Percentiles rank a stretch among this genome's conserved stretches.
These are phyloP conservation scores for Malacoctenus gilli DNA, from an alignment of 2,797 vertebrate species.

Conservation along the genomic window DNA sequence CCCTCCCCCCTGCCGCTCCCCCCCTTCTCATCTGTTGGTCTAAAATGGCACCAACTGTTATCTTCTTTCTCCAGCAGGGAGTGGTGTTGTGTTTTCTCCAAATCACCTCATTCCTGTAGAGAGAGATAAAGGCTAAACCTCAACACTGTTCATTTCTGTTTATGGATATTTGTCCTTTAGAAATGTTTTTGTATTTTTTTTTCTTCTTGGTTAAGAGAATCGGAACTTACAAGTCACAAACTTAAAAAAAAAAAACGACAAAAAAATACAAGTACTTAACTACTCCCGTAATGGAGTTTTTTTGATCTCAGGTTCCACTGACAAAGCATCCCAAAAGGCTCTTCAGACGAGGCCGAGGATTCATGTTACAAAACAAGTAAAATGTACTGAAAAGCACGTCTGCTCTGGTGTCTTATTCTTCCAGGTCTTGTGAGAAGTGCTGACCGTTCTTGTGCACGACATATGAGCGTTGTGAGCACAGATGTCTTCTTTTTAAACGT, in stretches of 20 bases:
- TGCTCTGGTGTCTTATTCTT: conserved; percentile 65
- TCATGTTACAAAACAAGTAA: conserved; percentile 84
- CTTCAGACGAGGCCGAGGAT: conserved; percentile 76
- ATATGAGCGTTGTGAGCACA: too few relatives aligned
- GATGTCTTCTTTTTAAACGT: too few relatives aligned
- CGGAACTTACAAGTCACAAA: conserved; percentile 72
- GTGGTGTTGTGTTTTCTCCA: conserved; percentile 62
- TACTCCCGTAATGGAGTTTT: conserved; percentile 78
- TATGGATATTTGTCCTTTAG: conserved; percentile 67
- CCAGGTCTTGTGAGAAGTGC: too few relatives aligned
- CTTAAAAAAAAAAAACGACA: conserved; percentile 73
- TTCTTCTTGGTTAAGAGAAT: conserved; percentile 69
- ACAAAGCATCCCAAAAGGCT: conserved; percentile 82
- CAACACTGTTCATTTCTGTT: conserved; percentile 73
- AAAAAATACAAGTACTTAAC: conserved; percentile 75
- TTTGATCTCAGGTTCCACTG: conserved; percentile 87
- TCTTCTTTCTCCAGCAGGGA: conserved; percentile 69
- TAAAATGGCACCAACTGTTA: conserved; percentile 74
- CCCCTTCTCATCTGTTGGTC: conserved; percentile 49
- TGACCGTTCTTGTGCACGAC: too few relatives aligned
- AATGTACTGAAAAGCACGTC: conserved; percentile 77
- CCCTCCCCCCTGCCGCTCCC: too few relatives aligned
- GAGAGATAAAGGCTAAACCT: conserved; percentile 74
- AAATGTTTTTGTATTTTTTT: conserved; percentile 50
- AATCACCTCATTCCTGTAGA: conserved; percentile 68